These are phyloP conservation scores for Threskiornis aethiopicus DNA, from an alignment of 2,797 vertebrate genomes.

Conservation along the genomic window DNA sequence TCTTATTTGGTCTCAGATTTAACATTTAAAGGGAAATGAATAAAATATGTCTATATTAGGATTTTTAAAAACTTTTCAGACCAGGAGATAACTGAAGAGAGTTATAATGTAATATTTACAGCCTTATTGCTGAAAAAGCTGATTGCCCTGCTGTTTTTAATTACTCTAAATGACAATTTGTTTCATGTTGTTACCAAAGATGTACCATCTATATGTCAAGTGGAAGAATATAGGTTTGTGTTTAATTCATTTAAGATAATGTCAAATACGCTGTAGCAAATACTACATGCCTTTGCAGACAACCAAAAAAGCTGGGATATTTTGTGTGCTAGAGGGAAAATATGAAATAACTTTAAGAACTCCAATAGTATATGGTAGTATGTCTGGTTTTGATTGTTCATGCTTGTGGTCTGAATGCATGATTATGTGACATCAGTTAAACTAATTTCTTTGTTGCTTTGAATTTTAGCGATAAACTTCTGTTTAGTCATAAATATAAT, in stretches of 20 bases:
- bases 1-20: background rate
- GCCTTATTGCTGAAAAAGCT: background rate
- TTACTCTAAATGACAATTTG: background rate
- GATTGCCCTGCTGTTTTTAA: background rate
- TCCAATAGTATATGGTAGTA: background rate
- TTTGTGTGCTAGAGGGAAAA: background rate
- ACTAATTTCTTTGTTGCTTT: background rate
- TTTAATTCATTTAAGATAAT: background rate
- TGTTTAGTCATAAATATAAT: background rate
- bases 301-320: background rate
- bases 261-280: background rate
- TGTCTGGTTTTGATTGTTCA: background rate
- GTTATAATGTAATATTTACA: background rate
- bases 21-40: background rate
- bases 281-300: background rate
- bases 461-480: background rate
- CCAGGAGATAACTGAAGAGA: background rate
- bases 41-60: background rate
- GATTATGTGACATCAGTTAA: background rate
- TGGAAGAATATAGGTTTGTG: background rate
- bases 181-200: background rate
- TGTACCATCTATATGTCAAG: background rate
- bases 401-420: background rate
- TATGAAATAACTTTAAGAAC: background rate
- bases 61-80: background rate